Base-by-base conservation (phyloP, 2,113 vertebrate genomes). In the Engraulis encrasicolus region DNA sequence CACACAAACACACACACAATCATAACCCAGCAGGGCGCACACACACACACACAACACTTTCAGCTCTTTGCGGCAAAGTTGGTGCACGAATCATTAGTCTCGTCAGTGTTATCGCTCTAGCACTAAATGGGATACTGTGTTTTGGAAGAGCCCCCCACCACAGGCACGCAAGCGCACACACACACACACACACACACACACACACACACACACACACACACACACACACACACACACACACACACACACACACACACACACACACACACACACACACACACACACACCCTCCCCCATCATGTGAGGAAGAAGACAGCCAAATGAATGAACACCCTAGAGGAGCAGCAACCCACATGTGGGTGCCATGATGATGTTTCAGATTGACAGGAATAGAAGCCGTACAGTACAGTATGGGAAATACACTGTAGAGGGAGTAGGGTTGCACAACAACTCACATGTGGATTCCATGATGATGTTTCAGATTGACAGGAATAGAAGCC, bases 1-100 rank as follows among this genome's bases (percentile, higher is more conserved):
- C 61, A 66, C 45, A 77, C 79, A 79, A 12, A 71, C 61, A 58
- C 52, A n/a, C 78, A 45, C 31, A 50, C 12, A 78, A 6, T 31
- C 71, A 6, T 37, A 81, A 18, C 61, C 17, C 66, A 74, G 11
- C 66, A 74, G 66, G 66, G 31, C 66, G n/a, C n/a, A n/a, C n/a
- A n/a, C n/a, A n/a, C n/a, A n/a, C n/a, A n/a, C n/a, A 34, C 66
- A 17, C 66, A 74, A 74, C 27, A 74, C 31, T 34, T 74, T 74
- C 27, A 74, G 66, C 31, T 74, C 14, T n/a, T n/a, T 74, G 66
- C 66, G 31, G 58, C 58, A 27, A 66, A 66, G 31, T 74, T 74
- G 15, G 66, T 12, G 27, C 12, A 5, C 66, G 31, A 74, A 74
- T 74, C 66, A 74, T 74, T 71, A 71, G 66, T 27, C 12, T 12